Percentiles rank a stretch among this genome's conserved stretches.
Evolutionary conservation across 2,797 vertebrate species (phyloP).

Genomic region (Malacoraja senta): DNA sequence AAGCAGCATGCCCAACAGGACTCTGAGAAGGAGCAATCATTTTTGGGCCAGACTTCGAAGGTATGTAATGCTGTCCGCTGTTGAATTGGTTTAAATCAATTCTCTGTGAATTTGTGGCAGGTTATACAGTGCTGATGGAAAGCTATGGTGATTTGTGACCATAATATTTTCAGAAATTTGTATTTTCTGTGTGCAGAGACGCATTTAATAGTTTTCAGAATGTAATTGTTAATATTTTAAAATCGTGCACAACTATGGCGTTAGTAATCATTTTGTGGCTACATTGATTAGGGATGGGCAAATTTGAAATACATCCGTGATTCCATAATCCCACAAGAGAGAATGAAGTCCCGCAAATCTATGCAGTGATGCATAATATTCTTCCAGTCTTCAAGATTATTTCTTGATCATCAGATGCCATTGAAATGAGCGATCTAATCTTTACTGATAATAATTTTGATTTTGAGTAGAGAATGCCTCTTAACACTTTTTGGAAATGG

Average conservation of each 20-base stretch:
- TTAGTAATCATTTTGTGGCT: background rate
- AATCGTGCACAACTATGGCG: background rate
- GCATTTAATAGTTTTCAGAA: background rate
- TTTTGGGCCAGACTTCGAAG: background rate
- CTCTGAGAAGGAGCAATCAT: background rate
- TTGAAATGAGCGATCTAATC: background rate
- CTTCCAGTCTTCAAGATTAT: background rate
- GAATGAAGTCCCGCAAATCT: background rate
- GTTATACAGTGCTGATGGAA: background rate
- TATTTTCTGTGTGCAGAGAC: background rate
- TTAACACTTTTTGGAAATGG: background rate
- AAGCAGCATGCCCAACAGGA: slow-evolving; percentile 17
- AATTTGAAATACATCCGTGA: background rate
- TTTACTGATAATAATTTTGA: background rate
- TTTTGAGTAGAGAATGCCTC: background rate
- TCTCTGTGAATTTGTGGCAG: background rate
- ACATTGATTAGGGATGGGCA: background rate
- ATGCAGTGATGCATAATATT: background rate
- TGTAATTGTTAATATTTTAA: background rate
- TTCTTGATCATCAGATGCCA: background rate
- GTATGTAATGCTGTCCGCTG: background rate
- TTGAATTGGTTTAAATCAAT: background rate
- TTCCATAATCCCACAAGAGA: background rate
- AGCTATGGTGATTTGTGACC: background rate
- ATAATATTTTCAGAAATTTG: background rate